Base-by-base conservation (phyloP, 2,888 invertebrate species). In the Metalampra italica region DNA sequence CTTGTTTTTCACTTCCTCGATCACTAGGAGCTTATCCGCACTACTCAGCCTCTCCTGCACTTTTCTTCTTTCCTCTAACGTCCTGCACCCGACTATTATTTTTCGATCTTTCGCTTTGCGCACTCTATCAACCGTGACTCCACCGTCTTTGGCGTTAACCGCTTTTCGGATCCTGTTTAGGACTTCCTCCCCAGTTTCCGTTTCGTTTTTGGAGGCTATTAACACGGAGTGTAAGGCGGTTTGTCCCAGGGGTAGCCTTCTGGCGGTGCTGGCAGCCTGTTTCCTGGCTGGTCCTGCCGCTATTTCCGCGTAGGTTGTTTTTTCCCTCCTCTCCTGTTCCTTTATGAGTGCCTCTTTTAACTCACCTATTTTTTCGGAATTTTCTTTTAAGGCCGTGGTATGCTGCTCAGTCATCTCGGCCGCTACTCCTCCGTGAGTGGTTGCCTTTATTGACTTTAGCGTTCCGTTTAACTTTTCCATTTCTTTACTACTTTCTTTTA, bases 91-190 rank as follows among this genome's bases (percentile, higher is more conserved):
- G 11, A 53, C 32, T 22, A 53, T 46, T 0, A 52, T 30, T 29
- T 51, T 54, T n/a, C 46, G 38, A n/a, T 53, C 56, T 9, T 51
- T 51, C 7, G 44, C 50, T 32, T 51, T 54, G 12, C 54, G 48
- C 0, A 55, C 22, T 22, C 22, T 22, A 2, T 22, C 22, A 2
- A 22, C 22, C 5, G 3, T 22, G 3, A 22, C 22, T 32, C 52
- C 45, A 8, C 51, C 47, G 8, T 52, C 49, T 9, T 53, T 55
- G 2, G 57, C 55, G 0, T 57, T 38, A 2, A 57, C 45, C 0
- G 45, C 46, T 7, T 41, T 45, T 29, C 54, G 45, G 3, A 55
- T 36, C 13, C 36, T 43, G 0, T 39, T 12, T 0, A 57, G 9
- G 0, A 54, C 51, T 7, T 54, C 43, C 0, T 54, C 53, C 11